These are phyloP conservation scores for Toxostoma redivivum DNA, from an alignment of 2,113 vertebrate species.

Conservation along the genomic window DNA sequence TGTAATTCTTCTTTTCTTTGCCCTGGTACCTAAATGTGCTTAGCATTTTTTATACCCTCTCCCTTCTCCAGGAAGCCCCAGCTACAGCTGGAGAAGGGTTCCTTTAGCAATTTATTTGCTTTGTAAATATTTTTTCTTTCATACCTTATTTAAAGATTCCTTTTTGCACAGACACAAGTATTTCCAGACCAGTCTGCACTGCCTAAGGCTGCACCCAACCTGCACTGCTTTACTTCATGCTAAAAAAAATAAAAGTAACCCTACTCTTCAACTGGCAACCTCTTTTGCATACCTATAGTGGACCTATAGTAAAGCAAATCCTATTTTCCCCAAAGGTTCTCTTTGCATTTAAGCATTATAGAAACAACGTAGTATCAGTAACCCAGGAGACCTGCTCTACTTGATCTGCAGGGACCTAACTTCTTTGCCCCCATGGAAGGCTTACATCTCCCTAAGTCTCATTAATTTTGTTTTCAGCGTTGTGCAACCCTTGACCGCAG, in stretches of 20 bases:
- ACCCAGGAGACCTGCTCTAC: not conserved
- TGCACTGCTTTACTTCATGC: not conserved
- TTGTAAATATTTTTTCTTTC: not conserved
- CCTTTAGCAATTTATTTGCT: not conserved
- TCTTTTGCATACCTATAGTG: not conserved
- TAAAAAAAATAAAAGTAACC: not conserved
- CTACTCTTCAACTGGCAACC: not conserved
- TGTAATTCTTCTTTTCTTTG: not conserved
- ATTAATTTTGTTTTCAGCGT: accelerated
- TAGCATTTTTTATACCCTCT: not conserved
- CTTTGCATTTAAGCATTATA: not conserved
- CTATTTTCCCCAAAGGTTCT: not conserved
- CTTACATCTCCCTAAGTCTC: not conserved
- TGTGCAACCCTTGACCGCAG: not conserved
- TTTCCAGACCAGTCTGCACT: not conserved
- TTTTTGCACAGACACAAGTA: not conserved
- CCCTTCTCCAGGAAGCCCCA: not conserved
- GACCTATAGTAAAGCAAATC: not conserved
- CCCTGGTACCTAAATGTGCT: not conserved
- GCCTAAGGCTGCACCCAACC: not conserved
- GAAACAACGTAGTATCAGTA: not conserved
- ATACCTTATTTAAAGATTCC: not conserved
- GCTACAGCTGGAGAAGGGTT: not conserved
- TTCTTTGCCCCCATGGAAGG: not conserved
- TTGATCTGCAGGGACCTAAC: not conserved